Evolutionary conservation across 2,888 invertebrate genomes (phyloP).

Genomic region (Pandemis corylana): DNA sequence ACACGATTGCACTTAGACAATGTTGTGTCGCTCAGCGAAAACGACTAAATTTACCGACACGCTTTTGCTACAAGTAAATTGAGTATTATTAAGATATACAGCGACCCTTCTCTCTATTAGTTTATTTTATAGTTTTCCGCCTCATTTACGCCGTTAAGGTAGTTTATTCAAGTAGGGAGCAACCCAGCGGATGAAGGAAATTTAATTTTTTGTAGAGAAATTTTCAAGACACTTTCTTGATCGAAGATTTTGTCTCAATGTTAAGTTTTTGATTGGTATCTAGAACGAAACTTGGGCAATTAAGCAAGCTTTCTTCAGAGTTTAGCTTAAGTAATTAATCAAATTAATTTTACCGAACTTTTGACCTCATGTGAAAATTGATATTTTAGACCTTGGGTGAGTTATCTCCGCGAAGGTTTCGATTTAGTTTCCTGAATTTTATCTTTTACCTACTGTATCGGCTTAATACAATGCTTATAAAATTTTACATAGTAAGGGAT

Average conservation of each 20-base stretch:
- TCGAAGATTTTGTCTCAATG: constrained; percentile 8
- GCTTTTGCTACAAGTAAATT: constrained; percentile 17
- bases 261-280: constrained; percentile 31
- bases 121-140: constrained; percentile 19
- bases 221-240: neutral
- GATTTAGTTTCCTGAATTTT: constrained; percentile 8
- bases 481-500: neutral
- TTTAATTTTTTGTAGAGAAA: neutral
- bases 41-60: constrained; percentile 6
- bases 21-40: neutral
- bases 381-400: constrained; percentile 25
- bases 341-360: constrained; percentile 37
- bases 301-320: constrained; percentile 36
- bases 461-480: neutral
- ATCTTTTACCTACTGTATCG: neutral
- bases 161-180: neutral
- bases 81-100: constrained; percentile 29
- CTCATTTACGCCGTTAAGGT: neutral
- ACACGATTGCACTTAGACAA: constrained; percentile 18
- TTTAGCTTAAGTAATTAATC: constrained; percentile 42
- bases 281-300: constrained; percentile 25
- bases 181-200: neutral
- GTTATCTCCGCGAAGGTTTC: neutral
- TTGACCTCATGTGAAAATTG: constrained; percentile 30
- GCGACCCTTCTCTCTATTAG: constrained; percentile 19